Evolutionary conservation across 2,797 vertebrate species (phyloP).

Genomic region (Rhinichthys osculus): DNA sequence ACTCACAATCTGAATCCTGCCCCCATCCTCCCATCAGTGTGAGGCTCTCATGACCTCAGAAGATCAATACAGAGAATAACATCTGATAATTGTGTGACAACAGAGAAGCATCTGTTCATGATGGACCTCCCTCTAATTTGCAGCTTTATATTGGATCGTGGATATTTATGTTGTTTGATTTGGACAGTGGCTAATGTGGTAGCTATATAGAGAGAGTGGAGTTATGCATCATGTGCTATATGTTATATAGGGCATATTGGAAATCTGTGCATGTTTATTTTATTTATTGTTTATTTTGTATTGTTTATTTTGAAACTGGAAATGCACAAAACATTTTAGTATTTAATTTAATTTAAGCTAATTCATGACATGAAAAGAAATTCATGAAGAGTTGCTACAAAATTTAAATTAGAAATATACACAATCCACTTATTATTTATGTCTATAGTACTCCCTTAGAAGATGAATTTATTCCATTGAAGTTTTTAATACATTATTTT

Average conservation of each 20-base stretch:
- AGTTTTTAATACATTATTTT: constrained; percentile 31
- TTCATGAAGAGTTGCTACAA: not conserved
- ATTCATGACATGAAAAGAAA: not conserved
- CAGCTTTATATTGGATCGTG: not conserved
- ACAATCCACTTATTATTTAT: not conserved
- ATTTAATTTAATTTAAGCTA: not conserved
- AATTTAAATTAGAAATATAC: not conserved
- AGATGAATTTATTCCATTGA: not conserved
- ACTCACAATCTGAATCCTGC: constrained; percentile 72
- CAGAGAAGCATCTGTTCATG: constrained; percentile 29
- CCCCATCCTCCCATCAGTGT: constrained; percentile 57
- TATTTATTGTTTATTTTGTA: not conserved
- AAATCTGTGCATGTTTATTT: not conserved
- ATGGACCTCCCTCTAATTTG: not conserved
- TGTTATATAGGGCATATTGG: no score
- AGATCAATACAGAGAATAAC: constrained; percentile 7
- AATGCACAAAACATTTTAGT: not conserved
- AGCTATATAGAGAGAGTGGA: not conserved
- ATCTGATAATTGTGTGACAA: constrained; percentile 27
- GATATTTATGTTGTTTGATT: not conserved
- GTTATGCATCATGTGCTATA: not conserved
- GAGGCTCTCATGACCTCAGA: not conserved
- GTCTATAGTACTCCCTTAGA: not conserved
- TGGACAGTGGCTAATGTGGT: not conserved
- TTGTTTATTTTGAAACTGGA: not conserved